These are phyloP conservation scores for Trichoplusia ni DNA, from an alignment of 1,140 invertebrate species.

Conservation along the genomic window DNA sequence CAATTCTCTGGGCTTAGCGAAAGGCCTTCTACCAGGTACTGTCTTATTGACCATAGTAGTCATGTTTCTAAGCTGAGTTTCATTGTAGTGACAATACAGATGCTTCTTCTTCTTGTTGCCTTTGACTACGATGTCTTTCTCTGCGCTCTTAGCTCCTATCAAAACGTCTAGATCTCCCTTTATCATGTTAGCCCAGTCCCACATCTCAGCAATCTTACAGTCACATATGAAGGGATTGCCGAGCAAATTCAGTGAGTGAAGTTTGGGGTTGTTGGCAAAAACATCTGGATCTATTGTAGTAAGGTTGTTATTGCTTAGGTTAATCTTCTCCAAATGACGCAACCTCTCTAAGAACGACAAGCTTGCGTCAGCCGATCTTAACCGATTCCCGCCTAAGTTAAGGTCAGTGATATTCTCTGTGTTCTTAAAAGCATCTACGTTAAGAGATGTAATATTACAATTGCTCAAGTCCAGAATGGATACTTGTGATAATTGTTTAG, in stretches of 20 bases:
- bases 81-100: conserved; percentile 85
- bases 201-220: conserved; percentile 86
- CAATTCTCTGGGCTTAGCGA: conserved; percentile 82
- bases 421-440: conserved; percentile 83
- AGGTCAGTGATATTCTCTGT: conserved; percentile 85
- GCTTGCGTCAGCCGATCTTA: conserved; percentile 77
- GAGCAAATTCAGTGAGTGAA: conserved; percentile 84
- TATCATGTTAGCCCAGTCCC: conserved; percentile 86
- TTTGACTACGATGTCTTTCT: conserved; percentile 82
- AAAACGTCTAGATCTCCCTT: conserved; percentile 85
- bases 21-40: conserved; percentile 80
- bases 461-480: conserved; percentile 85
- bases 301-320: conserved; percentile 85
- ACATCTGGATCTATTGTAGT: conserved; percentile 82
- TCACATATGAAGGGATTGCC: conserved; percentile 88
- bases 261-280: conserved; percentile 82
- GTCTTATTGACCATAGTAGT: conserved; percentile 77
- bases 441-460: conserved; percentile 84
- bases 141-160: conserved; percentile 84
- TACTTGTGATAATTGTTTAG: conserved; percentile 84
- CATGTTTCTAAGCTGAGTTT: conserved; percentile 80
- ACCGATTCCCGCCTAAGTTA: conserved; percentile 84
- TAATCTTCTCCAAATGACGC: conserved; percentile 83
- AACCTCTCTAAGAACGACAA: conserved; percentile 83
- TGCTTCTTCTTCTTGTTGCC: conserved; percentile 84